Conservation (phyloP, 1,140 invertebrate genomes). For the Cydia fagiglandana region DNA sequence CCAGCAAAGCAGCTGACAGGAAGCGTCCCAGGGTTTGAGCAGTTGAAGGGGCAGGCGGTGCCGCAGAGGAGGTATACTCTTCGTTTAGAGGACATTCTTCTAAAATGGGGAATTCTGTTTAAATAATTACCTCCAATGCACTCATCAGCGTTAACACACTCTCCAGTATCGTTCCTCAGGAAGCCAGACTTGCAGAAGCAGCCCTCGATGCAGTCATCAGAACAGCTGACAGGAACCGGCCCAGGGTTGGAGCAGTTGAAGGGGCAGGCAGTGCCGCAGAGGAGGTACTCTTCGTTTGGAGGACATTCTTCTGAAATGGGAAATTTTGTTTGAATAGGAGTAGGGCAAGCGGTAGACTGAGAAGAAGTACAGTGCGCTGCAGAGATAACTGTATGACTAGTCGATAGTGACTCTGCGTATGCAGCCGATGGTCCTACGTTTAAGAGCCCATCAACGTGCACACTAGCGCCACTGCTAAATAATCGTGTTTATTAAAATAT, state of each 20-base stretch:
- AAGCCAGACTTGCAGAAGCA: slow-evolving; percentile 70
- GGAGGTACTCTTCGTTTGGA: slow-evolving; percentile 62
- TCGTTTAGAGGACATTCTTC: slow-evolving; percentile 61
- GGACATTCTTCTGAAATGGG: slow-evolving; percentile 56
- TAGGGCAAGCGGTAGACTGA: not conserved
- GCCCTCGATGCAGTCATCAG: slow-evolving; percentile 59
- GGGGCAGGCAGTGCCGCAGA: slow-evolving; percentile 63
- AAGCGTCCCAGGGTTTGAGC: slow-evolving; percentile 49
- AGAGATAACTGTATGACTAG: no score
- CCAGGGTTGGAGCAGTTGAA: slow-evolving; percentile 60
- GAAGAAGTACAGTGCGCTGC: no score
- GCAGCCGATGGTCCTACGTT: no score
- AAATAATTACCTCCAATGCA: slow-evolving; percentile 47
- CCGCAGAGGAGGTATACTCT: slow-evolving; percentile 63
- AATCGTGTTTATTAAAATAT: no score
- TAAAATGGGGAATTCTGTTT: no score
- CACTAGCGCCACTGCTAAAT: no score
- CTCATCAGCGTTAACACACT: slow-evolving; percentile 59
- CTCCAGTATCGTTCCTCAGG: slow-evolving; percentile 60
- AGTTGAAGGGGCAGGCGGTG: slow-evolving; percentile 61
- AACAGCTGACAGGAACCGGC: slow-evolving; percentile 46
- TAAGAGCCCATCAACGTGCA: no score
- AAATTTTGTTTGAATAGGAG: no score
- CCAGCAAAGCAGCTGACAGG: slow-evolving; percentile 52
- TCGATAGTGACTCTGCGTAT: no score